Evolutionary conservation across 2,113 vertebrate genomes (phyloP).

Genomic region (Emydocephalus ijimae): DNA sequence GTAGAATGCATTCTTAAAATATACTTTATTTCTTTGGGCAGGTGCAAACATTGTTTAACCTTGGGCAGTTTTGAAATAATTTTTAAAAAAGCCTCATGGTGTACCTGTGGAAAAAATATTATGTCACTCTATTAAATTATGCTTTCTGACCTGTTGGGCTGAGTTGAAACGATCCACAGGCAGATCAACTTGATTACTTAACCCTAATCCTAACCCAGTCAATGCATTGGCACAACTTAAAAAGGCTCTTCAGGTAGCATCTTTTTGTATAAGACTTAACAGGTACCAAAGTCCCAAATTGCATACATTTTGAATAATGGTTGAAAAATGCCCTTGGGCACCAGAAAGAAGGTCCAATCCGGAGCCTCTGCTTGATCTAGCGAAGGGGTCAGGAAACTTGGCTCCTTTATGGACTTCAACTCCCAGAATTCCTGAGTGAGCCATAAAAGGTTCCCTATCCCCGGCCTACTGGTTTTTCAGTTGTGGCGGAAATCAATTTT

Average conservation of each 20-base stretch:
- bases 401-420: no score
- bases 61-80: not conserved
- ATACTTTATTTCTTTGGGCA: not conserved
- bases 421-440: no score
- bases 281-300: not conserved
- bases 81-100: not conserved
- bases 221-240: not conserved
- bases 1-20: not conserved
- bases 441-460: no score
- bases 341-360: not conserved
- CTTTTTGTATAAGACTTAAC: not conserved
- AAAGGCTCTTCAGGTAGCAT: not conserved
- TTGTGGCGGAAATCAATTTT: no score
- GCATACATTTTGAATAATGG: not conserved
- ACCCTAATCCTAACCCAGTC: not conserved
- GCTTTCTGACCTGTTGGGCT: not conserved
- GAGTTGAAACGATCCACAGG: not conserved
- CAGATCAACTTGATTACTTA: not conserved
- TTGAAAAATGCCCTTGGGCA: not conserved
- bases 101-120: not conserved
- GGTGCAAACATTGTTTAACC: not conserved
- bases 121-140: not conserved
- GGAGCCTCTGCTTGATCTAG: not conserved
- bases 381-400: no score
- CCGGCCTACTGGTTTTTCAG: no score